These are phyloP conservation scores for Ctenicera cuprea DNA, from an alignment of 2,888 invertebrate species.

Conservation along the genomic window DNA sequence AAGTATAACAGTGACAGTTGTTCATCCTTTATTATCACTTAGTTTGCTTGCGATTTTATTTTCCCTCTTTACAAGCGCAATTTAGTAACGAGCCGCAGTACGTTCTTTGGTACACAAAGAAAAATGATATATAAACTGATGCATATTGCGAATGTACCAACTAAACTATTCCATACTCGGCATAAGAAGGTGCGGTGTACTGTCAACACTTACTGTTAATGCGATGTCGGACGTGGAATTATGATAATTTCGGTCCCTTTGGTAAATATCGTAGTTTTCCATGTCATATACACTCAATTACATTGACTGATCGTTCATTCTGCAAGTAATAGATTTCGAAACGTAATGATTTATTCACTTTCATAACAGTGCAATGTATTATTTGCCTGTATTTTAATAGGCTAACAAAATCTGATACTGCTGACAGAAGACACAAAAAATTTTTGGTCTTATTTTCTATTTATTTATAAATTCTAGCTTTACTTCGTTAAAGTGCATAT, in stretches of 20 bases:
- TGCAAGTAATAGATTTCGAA: not conserved
- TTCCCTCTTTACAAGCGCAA: not conserved
- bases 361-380: conserved; percentile 4
- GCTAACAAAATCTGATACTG: not conserved
- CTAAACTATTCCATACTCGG: conserved; percentile 34
- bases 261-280: conserved; percentile 14
- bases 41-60: too few relatives aligned
- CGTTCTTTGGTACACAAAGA: not conserved
- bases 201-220: conserved; percentile 37
- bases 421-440: not conserved
- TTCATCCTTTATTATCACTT: not conserved
- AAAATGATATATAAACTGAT: conserved; percentile 12
- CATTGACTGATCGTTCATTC: conserved; percentile 4
- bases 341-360: conserved; percentile 13
- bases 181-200: conserved; percentile 30
- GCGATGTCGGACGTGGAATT: conserved; percentile 20
- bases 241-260: conserved; percentile 34
- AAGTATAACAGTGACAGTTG: too few relatives aligned
- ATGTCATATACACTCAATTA: conserved; percentile 6
- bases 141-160: conserved; percentile 15
- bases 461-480: too few relatives aligned
- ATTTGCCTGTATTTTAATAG: not conserved
- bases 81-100: not conserved
- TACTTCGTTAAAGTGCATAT: too few relatives aligned
- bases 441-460: too few relatives aligned